Percentiles rank a stretch among this genome's conserved stretches.
These are phyloP conservation scores for Tor tambroides DNA, from an alignment of 2,113 vertebrate species.

Conservation along the genomic window DNA sequence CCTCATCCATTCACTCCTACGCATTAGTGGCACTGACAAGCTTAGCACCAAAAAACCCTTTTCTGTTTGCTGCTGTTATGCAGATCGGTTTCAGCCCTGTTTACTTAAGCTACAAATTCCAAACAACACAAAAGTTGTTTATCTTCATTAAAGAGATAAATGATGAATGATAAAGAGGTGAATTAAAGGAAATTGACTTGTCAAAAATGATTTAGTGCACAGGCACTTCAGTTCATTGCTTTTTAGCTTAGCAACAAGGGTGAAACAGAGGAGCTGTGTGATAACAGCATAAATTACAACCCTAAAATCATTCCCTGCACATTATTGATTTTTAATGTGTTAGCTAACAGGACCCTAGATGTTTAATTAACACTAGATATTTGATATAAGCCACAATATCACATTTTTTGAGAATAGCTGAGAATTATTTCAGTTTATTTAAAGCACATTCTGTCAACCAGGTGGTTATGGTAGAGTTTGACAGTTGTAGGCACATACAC, in stretches of 20 bases:
- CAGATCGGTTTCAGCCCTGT: constrained; percentile 25
- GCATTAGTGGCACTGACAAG: neutral
- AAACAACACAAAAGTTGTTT: constrained; percentile 16
- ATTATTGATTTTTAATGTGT: neutral
- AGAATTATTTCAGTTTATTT: neutral
- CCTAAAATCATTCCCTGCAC: neutral
- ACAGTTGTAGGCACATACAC: neutral
- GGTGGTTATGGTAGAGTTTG: neutral
- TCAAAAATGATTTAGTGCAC: constrained; percentile 44
- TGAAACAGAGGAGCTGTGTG: neutral
- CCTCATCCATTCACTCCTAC: neutral
- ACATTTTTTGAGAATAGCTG: neutral
- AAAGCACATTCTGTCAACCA: neutral
- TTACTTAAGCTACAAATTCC: constrained; percentile 23
- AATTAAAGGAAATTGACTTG: constrained; percentile 45
- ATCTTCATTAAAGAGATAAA: constrained; percentile 44
- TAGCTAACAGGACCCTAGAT: neutral
- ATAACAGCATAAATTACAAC: neutral
- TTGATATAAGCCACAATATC: neutral
- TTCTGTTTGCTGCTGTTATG: neutral
- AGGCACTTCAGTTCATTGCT: constrained; percentile 16
- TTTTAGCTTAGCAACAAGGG: neutral
- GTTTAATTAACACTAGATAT: neutral
- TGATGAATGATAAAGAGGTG: no score
- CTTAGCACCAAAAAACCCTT: neutral